Percentiles rank a stretch among this genome's conserved stretches.
These are phyloP conservation scores for Phaethornis superciliosus DNA, from an alignment of 2,113 vertebrate genomes.

Conservation along the genomic window DNA sequence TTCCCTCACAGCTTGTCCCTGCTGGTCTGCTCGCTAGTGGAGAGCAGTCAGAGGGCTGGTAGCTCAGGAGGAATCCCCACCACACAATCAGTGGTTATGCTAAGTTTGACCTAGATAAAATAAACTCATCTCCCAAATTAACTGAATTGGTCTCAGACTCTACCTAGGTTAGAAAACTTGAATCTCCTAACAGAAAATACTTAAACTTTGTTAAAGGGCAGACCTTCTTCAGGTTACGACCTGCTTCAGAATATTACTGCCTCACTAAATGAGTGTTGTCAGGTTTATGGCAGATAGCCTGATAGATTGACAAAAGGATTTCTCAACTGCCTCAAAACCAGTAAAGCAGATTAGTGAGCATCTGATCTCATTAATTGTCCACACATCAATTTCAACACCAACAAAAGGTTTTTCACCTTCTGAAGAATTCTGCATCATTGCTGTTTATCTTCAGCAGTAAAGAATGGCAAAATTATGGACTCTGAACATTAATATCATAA, in stretches of 20 bases:
- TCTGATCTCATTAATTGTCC: background rate
- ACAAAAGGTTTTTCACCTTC: background rate
- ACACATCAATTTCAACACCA: background rate
- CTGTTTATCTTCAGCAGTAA: background rate
- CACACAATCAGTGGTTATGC: rapidly evolving
- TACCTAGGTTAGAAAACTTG: background rate
- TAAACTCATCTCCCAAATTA: background rate
- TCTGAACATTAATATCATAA: background rate
- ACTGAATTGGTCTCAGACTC: background rate
- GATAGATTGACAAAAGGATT: background rate
- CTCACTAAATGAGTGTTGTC: background rate
- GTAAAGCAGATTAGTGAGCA: background rate
- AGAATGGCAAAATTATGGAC: background rate
- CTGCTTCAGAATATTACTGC: background rate
- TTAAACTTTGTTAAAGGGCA: background rate
- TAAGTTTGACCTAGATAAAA: background rate
- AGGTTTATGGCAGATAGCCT: background rate
- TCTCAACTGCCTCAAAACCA: background rate
- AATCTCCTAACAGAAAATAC: background rate
- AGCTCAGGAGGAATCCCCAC: background rate
- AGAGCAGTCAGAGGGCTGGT: background rate
- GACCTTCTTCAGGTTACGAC: background rate
- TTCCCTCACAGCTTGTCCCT: background rate
- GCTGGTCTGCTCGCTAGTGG: background rate
- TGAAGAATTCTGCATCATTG: background rate